Percentiles rank a stretch among this genome's conserved stretches.
phyloP scores from a whole-genome alignment of 2,113 vertebrate species.

The Hemiprocne comata region DNA sequence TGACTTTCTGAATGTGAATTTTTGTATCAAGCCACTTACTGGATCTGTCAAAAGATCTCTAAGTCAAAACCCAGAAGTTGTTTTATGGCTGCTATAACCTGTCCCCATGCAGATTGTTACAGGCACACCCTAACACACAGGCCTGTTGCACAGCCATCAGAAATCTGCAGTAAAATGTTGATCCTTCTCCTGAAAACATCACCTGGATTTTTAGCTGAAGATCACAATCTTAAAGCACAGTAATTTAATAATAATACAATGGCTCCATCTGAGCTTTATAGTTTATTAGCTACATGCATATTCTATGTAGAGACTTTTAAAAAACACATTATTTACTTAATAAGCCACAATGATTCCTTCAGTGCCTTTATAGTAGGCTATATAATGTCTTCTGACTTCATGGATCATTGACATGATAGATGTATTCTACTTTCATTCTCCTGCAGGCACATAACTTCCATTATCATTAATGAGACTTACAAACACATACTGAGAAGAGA shows the following conservation, averaged over 20 bases:
- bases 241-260: not conserved
- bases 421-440: slow-evolving; percentile 27
- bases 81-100: not conserved
- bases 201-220: not conserved
- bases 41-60: not conserved
- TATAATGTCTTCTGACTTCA: slow-evolving; percentile 66
- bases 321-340: slow-evolving; percentile 65
- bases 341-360: slow-evolving; percentile 58
- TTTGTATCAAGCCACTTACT: not conserved
- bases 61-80: not conserved
- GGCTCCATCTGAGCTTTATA: not conserved
- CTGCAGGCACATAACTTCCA: slow-evolving; percentile 61
- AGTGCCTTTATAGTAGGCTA: not conserved
- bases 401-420: slow-evolving; percentile 67
- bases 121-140: accelerated
- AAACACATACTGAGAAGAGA: slow-evolving; percentile 62
- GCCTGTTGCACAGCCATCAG: not conserved
- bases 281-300: slow-evolving; percentile 28
- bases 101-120: not conserved
- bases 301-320: slow-evolving; percentile 31
- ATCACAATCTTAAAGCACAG: not conserved
- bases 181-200: not conserved
- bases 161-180: not conserved
- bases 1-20: not conserved
- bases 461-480: slow-evolving; percentile 58